These are phyloP conservation scores for Uropetala carovei DNA, from an alignment of 2,888 invertebrate species.

Conservation along the genomic window DNA sequence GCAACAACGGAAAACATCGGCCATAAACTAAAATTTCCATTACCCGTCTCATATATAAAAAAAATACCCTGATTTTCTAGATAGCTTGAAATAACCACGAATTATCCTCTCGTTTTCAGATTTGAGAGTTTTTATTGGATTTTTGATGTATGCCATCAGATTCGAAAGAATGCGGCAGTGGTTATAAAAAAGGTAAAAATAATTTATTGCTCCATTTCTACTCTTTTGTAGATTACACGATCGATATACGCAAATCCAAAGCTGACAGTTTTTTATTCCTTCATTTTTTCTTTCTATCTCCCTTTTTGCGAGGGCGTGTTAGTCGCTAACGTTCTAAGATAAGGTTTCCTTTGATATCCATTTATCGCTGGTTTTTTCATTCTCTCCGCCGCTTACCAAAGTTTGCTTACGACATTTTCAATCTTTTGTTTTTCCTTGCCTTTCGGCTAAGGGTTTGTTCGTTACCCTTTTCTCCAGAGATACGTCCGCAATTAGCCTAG, in stretches of 20 bases:
- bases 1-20: no score
- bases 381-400: neutral
- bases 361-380: neutral
- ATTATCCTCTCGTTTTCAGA: no score
- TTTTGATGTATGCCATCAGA: no score
- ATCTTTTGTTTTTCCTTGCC: neutral
- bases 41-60: no score
- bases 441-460: neutral
- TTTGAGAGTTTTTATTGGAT: no score
- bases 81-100: no score
- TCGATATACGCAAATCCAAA: no score
- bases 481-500: neutral
- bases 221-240: neutral
- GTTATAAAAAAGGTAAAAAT: no score
- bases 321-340: neutral
- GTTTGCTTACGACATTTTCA: conserved; percentile 3
- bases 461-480: neutral
- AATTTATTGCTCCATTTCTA: neutral
- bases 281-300: neutral
- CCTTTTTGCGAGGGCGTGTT: neutral
- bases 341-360: neutral
- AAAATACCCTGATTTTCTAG: no score
- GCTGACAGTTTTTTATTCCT: neutral
- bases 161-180: no score
- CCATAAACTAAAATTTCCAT: no score